Conservation (phyloP, 1,140 invertebrate genomes). For the Drosophila eugracilis region DNA sequence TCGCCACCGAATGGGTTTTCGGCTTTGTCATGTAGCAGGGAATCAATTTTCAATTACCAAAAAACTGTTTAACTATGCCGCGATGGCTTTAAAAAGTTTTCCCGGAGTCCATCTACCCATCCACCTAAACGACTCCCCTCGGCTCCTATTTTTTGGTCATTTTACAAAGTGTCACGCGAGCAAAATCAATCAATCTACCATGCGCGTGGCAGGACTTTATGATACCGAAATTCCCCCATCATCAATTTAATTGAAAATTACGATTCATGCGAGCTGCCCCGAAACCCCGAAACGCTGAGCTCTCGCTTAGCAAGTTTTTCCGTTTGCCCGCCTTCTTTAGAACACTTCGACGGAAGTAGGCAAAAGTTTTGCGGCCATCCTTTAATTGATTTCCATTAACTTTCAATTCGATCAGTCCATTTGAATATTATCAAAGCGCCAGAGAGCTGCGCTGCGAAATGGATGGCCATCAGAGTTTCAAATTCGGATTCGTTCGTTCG, state of each 20-base stretch:
- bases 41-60: conserved; percentile 77
- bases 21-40: conserved; percentile 39
- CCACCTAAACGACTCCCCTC: too few species aligned
- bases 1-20: conserved; percentile 17
- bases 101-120: conserved; percentile 1
- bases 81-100: conserved; percentile 61
- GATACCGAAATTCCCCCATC: conserved; percentile 43
- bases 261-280: conserved; percentile 70
- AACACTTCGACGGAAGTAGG: conserved; percentile 13
- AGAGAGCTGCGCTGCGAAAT: conserved; percentile 33
- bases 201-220: conserved; percentile 11
- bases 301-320: conserved; percentile 8
- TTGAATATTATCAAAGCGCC: conserved; percentile 44
- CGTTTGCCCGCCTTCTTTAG: conserved; percentile 14
- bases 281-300: conserved; percentile 36
- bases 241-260: conserved; percentile 79
- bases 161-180: conserved; percentile 69
- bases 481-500: conserved; percentile 53
- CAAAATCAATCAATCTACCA: conserved; percentile 67
- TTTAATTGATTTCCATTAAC: conserved; percentile 54
- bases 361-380: conserved; percentile 33
- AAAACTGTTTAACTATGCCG: conserved; percentile 55
- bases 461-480: conserved; percentile 12
- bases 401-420: conserved; percentile 54
- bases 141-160: conserved; percentile 37